Evolutionary conservation across 1,140 invertebrate species (phyloP).

Genomic region (Drosophila nigrodunni): DNA sequence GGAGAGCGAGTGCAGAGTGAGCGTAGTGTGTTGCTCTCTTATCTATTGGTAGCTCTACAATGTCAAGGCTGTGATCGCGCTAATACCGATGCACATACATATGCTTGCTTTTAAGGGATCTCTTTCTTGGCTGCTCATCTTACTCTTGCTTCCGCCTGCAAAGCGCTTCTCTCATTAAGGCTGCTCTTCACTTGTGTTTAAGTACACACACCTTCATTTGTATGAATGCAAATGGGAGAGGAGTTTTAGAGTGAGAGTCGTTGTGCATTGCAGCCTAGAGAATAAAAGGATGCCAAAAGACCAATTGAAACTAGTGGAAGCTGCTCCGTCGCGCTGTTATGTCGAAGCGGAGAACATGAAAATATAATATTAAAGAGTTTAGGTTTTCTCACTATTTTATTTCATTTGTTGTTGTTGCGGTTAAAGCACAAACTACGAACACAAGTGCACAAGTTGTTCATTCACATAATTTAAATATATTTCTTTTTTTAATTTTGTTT

Average conservation of each 20-base stretch:
- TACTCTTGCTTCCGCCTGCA: too few species aligned
- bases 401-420: slow-evolving; percentile 54
- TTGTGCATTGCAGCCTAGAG: too few species aligned
- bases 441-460: slow-evolving; percentile 61
- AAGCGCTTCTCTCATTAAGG: too few species aligned
- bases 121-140: background rate
- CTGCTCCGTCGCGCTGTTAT: too few species aligned
- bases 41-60: slow-evolving; percentile 21
- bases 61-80: slow-evolving; percentile 30
- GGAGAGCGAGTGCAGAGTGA: too few species aligned
- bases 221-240: too few species aligned
- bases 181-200: too few species aligned
- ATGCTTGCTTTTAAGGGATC: background rate
- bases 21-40: background rate
- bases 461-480: slow-evolving; percentile 19
- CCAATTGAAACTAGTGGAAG: too few species aligned
- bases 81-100: background rate
- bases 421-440: slow-evolving; percentile 68
- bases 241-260: too few species aligned
- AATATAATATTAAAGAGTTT: background rate
- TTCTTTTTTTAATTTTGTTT: slow-evolving; percentile 49
- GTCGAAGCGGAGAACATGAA: too few species aligned
- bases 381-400: slow-evolving; percentile 54
- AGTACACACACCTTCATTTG: too few species aligned
- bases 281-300: too few species aligned